Evolutionary conservation across 2,888 invertebrate species (phyloP), one percentile per base, ranked within the genome.

Genomic region (Drosophila sordidula): DNA sequence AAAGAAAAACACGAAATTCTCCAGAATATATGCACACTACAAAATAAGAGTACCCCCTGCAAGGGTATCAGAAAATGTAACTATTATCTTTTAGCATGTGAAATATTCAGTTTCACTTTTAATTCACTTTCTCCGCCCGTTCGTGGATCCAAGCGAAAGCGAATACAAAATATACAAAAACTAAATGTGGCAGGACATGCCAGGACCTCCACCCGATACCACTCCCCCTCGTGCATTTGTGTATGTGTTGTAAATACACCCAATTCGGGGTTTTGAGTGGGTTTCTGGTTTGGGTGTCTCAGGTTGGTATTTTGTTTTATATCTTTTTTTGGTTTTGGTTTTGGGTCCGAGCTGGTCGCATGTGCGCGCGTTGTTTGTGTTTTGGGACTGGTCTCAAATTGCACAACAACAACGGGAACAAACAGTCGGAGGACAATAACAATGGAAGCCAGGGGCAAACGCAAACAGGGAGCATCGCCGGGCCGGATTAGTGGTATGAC

Each of bases 331-430:
- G 41, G 50, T 66, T n/a, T 18, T 50, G 67, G 47, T 46, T 54
- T 52, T 49, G 29, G 55, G n/a, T 55, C 42, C 29, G 9, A 8
- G 3, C 9, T 39, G 67, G 73, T 73, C 66, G 44, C 69, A 50
- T 70, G 59, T 69, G 44, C 44, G 44, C 25, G 42, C 26, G 8
- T 65, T 65, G 64, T 62, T 42, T 45, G 62, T 70, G 70, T 51
- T 46, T 41, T 68, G 59, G 52, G 76, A 39, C 49, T 52, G 75
- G 66, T 70, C 83, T 79, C 86, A 56, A 55, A 56, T 84, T 83
- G 87, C 72, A 80, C 77, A 56, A 76, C 61, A 26, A 41, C 41
- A 57, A 32, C 42, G 6, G 39, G 26, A 57, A 45, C 46, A 32
- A 32, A 26, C 29, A 29, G 29, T 9, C 9, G 2, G 52, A 49